Base-by-base conservation (phyloP, 1,140 invertebrate species). In the Temnothorax curvispinosus region DNA sequence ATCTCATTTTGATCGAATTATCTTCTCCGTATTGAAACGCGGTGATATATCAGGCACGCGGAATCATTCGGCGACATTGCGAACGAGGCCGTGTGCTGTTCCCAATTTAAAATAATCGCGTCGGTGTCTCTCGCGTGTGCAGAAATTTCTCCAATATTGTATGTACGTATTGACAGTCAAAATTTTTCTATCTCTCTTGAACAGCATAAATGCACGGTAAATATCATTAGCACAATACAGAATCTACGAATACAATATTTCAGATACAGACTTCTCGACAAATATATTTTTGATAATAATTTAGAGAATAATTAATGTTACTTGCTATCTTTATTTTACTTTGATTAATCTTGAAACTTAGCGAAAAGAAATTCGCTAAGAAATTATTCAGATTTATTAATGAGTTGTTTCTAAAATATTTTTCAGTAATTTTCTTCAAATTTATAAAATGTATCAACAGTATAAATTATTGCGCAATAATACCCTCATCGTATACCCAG, bases 1-100 rank as follows among this genome's bases (percentile, higher is more conserved):
- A 84, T 84, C 80, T 84, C 80, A 84, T 84, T 84, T 74, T 84
- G 80, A 84, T 84, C 80, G 69, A 84, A 84, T 60, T 84, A 84
- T 84, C 80, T 74, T 84, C 80, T 74, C 67, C 69, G 69, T 27
- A 84, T 84, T 84, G 80, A 84, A 84, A 74, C 41, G 69, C 41
- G 54, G 54, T 60, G 80, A 84, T 84, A 62, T 74, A 75, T 84
- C 80, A 74, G 74, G 80, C 65, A 38, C 41, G 35, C 21, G 41
- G 13, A 47, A 27, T 56, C 65, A 82, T 72, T 58, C 80, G 38
- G 52, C 54, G 54, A 60, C 62, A 38, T 38, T 38, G 64, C 35
- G 62, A 54, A 41, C 52, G 52, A 58, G 52, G 50, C 52, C 67
- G 18, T 56, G 80, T 21, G 41, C 80, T n/a, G 80, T 72, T 58